phyloP scores from a whole-genome alignment of 2,113 vertebrate species.

The Prochilodus magdalenae region DNA sequence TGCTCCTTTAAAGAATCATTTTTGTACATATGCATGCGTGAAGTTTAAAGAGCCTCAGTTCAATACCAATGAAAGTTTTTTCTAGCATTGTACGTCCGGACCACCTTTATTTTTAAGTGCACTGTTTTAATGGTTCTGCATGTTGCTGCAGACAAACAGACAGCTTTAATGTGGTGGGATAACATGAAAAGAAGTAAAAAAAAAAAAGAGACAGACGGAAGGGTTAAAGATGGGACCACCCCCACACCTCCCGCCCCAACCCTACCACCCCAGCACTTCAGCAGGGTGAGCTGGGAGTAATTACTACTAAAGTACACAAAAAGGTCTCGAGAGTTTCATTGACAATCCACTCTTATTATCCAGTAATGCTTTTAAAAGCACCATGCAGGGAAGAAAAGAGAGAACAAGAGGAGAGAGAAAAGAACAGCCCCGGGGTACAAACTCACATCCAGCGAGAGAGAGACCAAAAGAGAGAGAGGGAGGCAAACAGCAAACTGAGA shows the following conservation, averaged over 20 bases:
- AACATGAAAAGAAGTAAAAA: slow-evolving; percentile 9
- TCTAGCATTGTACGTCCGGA: no score
- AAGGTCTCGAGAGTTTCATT: slow-evolving; percentile 65
- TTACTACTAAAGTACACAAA: slow-evolving; percentile 71
- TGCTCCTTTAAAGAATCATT: no score
- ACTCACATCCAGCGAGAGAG: slow-evolving; percentile 42
- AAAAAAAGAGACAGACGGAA: slow-evolving; percentile 17
- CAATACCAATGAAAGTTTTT: no score
- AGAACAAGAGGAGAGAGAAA: slow-evolving; percentile 49
- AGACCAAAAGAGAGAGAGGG: slow-evolving; percentile 57
- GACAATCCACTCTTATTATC: slow-evolving; percentile 71
- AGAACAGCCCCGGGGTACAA: slow-evolving; percentile 41
- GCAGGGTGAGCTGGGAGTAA: slow-evolving; percentile 60
- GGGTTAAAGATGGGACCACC: slow-evolving; percentile 9
- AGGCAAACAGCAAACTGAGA: slow-evolving; percentile 69
- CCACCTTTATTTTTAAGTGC: no score
- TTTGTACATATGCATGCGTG: no score
- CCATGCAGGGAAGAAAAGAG: slow-evolving; percentile 59
- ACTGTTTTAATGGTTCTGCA: neutral
- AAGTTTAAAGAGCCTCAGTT: no score
- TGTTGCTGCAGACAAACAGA: neutral
- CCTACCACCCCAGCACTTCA: slow-evolving; percentile 48
- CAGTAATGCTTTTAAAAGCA: slow-evolving; percentile 73
- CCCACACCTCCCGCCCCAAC: neutral
- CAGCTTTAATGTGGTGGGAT: neutral